Evolutionary conservation across 2,888 invertebrate genomes (phyloP), one percentile per base, ranked within the genome.

Genomic region (Chrysomela aeneicollis): DNA sequence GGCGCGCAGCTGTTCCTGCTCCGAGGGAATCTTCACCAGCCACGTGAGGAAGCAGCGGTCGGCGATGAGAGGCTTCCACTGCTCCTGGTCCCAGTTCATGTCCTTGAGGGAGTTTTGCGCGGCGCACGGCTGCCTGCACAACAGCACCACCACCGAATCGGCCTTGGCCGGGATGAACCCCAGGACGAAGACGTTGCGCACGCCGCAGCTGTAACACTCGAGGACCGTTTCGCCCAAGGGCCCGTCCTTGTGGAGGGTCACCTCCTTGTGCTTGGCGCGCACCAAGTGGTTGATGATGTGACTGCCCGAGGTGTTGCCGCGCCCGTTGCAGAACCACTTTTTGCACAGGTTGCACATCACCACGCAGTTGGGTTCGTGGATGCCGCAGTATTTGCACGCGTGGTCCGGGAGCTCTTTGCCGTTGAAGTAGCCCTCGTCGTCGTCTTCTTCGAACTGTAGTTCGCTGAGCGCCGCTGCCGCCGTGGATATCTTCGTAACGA

Each of bases 261-360:
- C 98, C 85, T 99, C 99, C 86, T 98, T 98, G 81, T 99, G 98
- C 83, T 98, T 98, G n/a, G 98, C 97, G 70, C 98, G 87, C 67
- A 99, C 99, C 80, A 99, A 86, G 84, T 99, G 99, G 83, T 98
- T 98, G 74, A 99, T 95, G 74, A 99, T 98, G 80, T 99, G 99
- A 53, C 98, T 98, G 22, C 96, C 98, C 0, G 97, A 97, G 1
- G 98, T 98, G 80, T 95, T 97, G 15, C 98, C 98, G 63, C 98
- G 89, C 0, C 98, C 98, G 86, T 99, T 99, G 83, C 99, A 99
- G 82, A 99, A 99, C 99, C 99, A 99, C 81, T 98, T 98, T 81
- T 96, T 97, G 82, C 99, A 99, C 66, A 94, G 89, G 81, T 98
- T 98, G 84, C 99, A 99, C 92, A 95, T 95, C 61, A 98, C 97